phyloP scores from a whole-genome alignment of 2,113 vertebrate genomes.

The Falcunculus frontatus region DNA sequence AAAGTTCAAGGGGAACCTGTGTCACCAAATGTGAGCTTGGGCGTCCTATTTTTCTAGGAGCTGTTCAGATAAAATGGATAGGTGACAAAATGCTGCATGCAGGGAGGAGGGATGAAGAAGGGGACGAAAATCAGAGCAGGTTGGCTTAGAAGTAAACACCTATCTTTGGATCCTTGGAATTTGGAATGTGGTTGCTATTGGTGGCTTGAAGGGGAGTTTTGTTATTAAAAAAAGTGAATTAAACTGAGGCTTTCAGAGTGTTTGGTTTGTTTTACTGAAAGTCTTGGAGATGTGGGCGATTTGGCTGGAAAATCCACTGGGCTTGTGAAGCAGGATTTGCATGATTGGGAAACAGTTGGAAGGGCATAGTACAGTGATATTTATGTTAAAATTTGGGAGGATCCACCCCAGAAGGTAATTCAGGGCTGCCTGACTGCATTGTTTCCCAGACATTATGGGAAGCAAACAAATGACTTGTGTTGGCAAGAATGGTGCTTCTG shows the following conservation, averaged over 20 bases:
- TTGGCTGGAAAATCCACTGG: not conserved
- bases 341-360: not conserved
- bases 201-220: not conserved
- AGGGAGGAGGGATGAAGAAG: not conserved
- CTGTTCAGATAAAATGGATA: not conserved
- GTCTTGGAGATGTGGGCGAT: not conserved
- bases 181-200: not conserved
- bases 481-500: not conserved
- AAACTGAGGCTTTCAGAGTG: not conserved
- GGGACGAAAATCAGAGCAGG: not conserved
- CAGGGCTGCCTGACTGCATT: not conserved
- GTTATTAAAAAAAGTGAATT: not conserved
- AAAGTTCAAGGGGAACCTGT: not conserved
- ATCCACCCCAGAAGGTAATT: not conserved
- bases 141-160: not conserved
- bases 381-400: not conserved
- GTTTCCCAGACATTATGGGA: not conserved
- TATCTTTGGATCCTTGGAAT: not conserved
- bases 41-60: not conserved
- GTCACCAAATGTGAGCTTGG: not conserved
- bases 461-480: not conserved
- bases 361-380: not conserved
- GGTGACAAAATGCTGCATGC: not conserved
- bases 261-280: constrained; percentile 15
- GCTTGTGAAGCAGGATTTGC: not conserved